phyloP scores from a whole-genome alignment of 2,888 invertebrate genomes.

The Lasius fuliginosus region DNA sequence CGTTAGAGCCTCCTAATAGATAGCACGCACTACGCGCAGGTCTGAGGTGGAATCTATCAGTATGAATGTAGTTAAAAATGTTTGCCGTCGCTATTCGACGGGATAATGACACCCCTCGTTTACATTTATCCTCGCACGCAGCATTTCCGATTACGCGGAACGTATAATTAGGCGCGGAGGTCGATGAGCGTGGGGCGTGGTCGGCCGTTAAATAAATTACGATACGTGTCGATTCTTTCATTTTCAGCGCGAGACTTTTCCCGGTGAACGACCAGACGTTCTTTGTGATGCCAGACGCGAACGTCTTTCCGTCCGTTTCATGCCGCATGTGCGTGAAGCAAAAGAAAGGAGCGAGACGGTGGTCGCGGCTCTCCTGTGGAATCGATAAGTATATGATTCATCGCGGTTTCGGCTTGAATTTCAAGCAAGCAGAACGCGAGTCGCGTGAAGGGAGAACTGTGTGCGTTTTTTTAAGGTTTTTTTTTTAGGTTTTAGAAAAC shows the following conservation, averaged over 20 bases:
- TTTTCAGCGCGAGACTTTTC: constrained; percentile 45
- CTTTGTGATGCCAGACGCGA: constrained; percentile 78
- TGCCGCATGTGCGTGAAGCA: constrained; percentile 46
- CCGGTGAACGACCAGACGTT: constrained; percentile 50
- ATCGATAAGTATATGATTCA: constrained; percentile 85
- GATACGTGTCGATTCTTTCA: constrained; percentile 42
- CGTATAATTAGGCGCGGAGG: constrained; percentile 46
- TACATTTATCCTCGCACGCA: constrained; percentile 26
- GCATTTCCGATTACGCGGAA: constrained; percentile 42
- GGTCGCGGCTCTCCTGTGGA: constrained; percentile 75
- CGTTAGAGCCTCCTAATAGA: constrained; percentile 43
- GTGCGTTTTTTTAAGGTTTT: too few relatives aligned
- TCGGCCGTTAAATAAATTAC: constrained; percentile 55
- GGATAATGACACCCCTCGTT: constrained; percentile 25
- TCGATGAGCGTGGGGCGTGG: constrained; percentile 33
- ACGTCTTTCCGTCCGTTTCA: constrained; percentile 70
- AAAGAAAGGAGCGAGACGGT: constrained; percentile 61
- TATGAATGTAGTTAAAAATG: constrained; percentile 11
- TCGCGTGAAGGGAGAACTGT: constrained; percentile 22
- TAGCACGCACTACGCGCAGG: constrained; percentile 6
- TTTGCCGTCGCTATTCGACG: neutral
- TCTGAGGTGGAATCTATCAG: constrained; percentile 23
- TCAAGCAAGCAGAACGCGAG: constrained; percentile 73
- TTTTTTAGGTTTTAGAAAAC: neutral
- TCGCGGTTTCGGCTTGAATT: constrained; percentile 82